Base-by-base conservation (phyloP, 2,888 invertebrate genomes). In the Poecilus cupreus region DNA sequence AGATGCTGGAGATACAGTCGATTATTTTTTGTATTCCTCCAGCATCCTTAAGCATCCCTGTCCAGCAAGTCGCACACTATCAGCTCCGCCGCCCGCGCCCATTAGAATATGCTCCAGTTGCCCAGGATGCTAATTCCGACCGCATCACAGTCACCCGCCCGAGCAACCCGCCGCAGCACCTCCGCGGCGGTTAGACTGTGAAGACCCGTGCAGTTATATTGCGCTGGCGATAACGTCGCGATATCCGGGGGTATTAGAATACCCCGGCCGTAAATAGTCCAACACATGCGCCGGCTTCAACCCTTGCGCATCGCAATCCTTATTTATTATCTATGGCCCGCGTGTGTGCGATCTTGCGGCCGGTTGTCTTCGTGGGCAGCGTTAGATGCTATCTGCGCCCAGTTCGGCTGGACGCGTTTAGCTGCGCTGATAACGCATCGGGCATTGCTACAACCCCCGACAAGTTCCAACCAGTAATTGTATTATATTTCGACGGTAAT, bases 81-180 rank as follows among this genome's bases (percentile, higher is more conserved):
- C 70, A 43, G 68, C 16, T 37, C 68, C 26, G 26, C 26, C 32
- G 8, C 8, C 76, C 76, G 57, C n/a, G n/a, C 75, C 76, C 76
- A 76, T 76, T 76, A 76, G 76, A 76, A 76, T 76, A 76, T 76
- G 76, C 76, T 76, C 54, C n/a, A 76, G 57, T 76, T 76, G 76
- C 18, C 76, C 76, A 57, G 76, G 54, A 54, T 32, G 76, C 76
- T 76, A 76, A 76, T 76, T 76, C 76, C 76, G n/a, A 10, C 2
- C 37, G 8, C 3, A 8, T 76, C 76, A 76, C 76, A 37, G 1
- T 76, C 76, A n/a, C 18, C 37, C 0, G 2, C 0, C 3, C 20
- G 4, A 0, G 49, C n/a, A 0, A 57, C 4, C 11, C 11, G n/a
- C 16, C 18, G 3, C 16, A 16, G n/a, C 8, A 0, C 18, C 51